Evolutionary conservation across 1,140 invertebrate genomes (phyloP).

Genomic region (Drosophila subpulchrella): DNA sequence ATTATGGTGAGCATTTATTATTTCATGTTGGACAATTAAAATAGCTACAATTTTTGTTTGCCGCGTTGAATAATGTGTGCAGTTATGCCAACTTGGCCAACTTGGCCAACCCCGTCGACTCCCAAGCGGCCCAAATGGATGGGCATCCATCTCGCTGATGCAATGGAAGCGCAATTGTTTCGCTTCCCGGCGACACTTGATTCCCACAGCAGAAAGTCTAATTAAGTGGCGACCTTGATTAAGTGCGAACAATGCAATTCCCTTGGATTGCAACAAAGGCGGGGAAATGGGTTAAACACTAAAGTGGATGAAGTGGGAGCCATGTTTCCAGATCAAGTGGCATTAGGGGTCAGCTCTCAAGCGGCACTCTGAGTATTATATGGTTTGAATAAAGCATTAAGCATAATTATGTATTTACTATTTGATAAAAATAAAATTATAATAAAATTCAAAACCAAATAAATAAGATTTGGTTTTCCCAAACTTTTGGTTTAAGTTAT

Average conservation of each 20-base stretch:
- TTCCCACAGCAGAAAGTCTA: constrained; percentile 47
- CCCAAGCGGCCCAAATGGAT: constrained; percentile 1
- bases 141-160: constrained; percentile 35
- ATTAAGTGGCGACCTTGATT: constrained; percentile 51
- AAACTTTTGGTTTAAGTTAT: no score
- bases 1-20: constrained; percentile 72
- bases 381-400: no score
- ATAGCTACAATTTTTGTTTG: constrained; percentile 47
- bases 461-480: no score
- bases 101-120: constrained; percentile 33
- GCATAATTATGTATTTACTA: not conserved
- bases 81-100: constrained; percentile 35
- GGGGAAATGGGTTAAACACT: constrained; percentile 31
- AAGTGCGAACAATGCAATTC: constrained; percentile 32
- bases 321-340: constrained; percentile 1
- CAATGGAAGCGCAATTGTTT: constrained; percentile 42
- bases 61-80: constrained; percentile 51
- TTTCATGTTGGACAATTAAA: constrained; percentile 62
- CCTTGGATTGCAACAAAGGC: constrained; percentile 15
- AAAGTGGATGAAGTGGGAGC: not conserved
- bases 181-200: constrained; percentile 8
- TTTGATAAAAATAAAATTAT: not conserved
- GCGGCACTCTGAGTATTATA: not conserved
- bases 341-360: constrained; percentile 7
- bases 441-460: no score